These are phyloP conservation scores for Alces alces DNA, from an alignment of 2,113 vertebrate genomes.

Conservation along the genomic window DNA sequence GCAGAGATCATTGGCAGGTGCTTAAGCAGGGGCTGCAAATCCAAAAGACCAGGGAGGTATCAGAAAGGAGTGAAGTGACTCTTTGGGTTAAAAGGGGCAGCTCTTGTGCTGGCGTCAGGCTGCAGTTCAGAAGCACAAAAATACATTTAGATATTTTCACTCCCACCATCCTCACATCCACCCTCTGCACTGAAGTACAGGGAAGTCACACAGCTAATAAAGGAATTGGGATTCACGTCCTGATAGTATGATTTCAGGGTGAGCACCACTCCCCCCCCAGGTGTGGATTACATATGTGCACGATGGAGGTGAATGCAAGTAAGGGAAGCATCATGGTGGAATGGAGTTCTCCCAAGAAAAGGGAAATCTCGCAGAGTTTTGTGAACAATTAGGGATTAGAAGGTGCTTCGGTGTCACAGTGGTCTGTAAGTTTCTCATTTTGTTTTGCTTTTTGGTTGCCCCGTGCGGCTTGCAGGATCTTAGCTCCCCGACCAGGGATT, in stretches of 20 bases:
- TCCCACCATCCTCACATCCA: background rate
- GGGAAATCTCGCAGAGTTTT: background rate
- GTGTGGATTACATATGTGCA: background rate
- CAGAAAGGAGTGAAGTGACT: background rate
- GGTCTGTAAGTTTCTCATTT: background rate
- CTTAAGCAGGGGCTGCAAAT: background rate
- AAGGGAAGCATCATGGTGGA: background rate
- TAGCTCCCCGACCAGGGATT: background rate
- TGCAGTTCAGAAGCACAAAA: background rate
- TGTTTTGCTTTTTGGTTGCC: background rate
- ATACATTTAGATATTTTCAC: background rate
- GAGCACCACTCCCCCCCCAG: background rate
- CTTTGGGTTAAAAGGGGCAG: background rate
- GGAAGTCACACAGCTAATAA: background rate
- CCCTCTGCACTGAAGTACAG: background rate
- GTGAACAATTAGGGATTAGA: background rate
- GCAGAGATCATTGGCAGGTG: background rate
- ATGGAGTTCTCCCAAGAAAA: background rate
- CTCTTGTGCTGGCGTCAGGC: background rate
- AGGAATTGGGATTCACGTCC: background rate
- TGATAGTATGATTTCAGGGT: background rate
- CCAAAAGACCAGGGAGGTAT: background rate
- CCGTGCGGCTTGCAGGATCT: background rate
- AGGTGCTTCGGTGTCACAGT: background rate
- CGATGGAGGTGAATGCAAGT: background rate